Base-by-base conservation (phyloP, 2,888 invertebrate genomes). In the Sycophila texana region DNA sequence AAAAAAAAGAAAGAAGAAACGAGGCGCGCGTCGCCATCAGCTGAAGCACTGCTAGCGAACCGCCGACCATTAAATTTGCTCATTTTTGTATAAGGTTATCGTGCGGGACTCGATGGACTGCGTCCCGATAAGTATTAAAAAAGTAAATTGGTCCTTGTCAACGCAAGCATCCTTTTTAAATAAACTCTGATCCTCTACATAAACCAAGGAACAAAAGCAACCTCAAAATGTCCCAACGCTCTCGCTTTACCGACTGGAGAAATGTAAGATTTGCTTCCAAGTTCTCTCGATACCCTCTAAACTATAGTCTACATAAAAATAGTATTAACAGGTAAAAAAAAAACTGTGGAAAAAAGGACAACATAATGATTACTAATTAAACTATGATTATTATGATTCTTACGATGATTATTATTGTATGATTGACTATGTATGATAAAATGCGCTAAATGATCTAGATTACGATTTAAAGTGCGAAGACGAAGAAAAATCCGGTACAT, bases 281-380 rank as follows among this genome's bases (percentile, higher is more conserved):
- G 88, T 87, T 87, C 86, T 88, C 85, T 85, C 87, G 86, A 87
- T 86, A 88, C 86, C 86, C 87, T 87, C 85, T 87, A 85, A 89
- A 88, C 87, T 89, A 89, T 90, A 87, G 88, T 87, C 87, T 88
- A 89, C 87, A 87, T 88, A 88, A 89, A 87, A 88, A 89, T 89
- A 88, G 88, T 87, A 86, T 85, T 86, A 88, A 88, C 87, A 81
- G 83, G 86, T 88, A 86, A 87, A 84, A 81, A 84, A 81, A 75
- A 75, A 67, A 49, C 57, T 77, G 72, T 70, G 63, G 71, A 81
- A 75, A 80, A 74, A 66, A 77, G 47, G 53, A 74, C 75, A 78
- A 57, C 30, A 74, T 77, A 77, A 81, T 39, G 57, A 81, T 74
- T 78, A 73, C 58, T 81, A 66, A 82, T 74, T 70, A 79, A 79